Percentiles rank a stretch among this genome's conserved stretches.
These are phyloP conservation scores for Cephalotes varians DNA, from an alignment of 2,888 invertebrate species.

Conservation along the genomic window DNA sequence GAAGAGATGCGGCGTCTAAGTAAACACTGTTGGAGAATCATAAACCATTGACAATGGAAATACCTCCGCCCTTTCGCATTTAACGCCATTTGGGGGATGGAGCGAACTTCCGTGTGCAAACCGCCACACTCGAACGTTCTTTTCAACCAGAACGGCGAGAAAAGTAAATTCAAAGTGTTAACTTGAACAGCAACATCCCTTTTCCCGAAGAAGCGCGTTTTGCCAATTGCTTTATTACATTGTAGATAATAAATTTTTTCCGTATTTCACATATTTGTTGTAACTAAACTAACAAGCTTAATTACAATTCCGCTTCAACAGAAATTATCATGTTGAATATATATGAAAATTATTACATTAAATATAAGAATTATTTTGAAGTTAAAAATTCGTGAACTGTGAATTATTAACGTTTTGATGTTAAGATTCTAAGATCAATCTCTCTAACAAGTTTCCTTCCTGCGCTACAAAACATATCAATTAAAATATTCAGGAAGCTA, in stretches of 20 bases:
- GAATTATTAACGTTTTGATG: not conserved
- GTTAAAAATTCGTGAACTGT: not conserved
- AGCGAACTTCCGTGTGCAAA: conserved; percentile 52
- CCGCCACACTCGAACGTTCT: not conserved
- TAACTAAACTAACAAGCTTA: not conserved
- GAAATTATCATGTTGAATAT: not conserved
- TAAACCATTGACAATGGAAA: conserved; percentile 41
- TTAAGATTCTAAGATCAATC: not conserved
- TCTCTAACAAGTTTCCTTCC: not conserved
- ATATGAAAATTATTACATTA: not conserved
- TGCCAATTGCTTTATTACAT: conserved; percentile 23
- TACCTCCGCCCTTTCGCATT: conserved; percentile 33
- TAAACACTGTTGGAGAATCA: conserved; percentile 25
- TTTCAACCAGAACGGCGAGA: conserved; percentile 32
- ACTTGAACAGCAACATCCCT: conserved; percentile 30
- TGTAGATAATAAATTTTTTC: not conserved
- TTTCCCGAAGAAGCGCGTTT: not conserved
- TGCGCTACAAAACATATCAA: not conserved
- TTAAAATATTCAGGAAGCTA: not conserved
- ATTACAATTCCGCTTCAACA: not conserved
- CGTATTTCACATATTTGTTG: conserved; percentile 1
- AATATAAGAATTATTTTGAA: not conserved
- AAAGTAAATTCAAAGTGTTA: conserved; percentile 43
- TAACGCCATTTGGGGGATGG: conserved; percentile 39
- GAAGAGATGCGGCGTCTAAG: conserved; percentile 5